Conservation (phyloP, 2,797 vertebrate genomes). For the Pantherophis alleghaniensis region DNA sequence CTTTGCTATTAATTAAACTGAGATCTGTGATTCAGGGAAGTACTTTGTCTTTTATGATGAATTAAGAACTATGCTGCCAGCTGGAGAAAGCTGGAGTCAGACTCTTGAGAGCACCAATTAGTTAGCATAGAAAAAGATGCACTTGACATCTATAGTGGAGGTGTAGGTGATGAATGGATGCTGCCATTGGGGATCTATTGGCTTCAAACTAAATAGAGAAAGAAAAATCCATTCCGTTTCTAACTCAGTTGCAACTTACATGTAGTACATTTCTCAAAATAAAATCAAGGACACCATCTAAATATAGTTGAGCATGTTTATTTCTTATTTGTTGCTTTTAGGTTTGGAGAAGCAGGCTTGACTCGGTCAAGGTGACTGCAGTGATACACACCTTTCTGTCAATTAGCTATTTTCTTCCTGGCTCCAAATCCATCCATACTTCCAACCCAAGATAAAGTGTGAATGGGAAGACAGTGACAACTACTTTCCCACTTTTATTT, state of each 20-base stretch:
- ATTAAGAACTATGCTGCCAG: neutral
- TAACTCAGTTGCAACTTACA: neutral
- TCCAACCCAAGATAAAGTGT: neutral
- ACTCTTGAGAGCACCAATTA: constrained; percentile 23
- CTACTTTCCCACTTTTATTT: neutral
- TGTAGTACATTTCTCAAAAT: neutral
- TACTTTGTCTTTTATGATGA: constrained; percentile 23
- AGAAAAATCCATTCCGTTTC: neutral
- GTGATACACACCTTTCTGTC: neutral
- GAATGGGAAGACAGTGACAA: too few species aligned
- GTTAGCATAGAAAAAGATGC: neutral
- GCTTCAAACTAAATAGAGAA: constrained; percentile 9
- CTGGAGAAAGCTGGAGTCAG: constrained; percentile 22
- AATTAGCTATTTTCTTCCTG: neutral
- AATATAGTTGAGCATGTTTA: neutral
- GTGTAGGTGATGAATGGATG: constrained; percentile 6
- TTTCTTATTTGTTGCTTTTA: neutral
- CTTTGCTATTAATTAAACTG: constrained; percentile 57
- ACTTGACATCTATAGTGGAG: constrained; percentile 8
- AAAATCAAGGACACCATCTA: neutral
- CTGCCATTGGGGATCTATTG: neutral
- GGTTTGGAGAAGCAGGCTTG: neutral
- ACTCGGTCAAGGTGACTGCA: neutral
- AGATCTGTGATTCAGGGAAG: constrained; percentile 38
- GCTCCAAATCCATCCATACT: neutral